These are phyloP conservation scores for Tillus elongatus DNA, from an alignment of 2,888 invertebrate species.

Conservation along the genomic window DNA sequence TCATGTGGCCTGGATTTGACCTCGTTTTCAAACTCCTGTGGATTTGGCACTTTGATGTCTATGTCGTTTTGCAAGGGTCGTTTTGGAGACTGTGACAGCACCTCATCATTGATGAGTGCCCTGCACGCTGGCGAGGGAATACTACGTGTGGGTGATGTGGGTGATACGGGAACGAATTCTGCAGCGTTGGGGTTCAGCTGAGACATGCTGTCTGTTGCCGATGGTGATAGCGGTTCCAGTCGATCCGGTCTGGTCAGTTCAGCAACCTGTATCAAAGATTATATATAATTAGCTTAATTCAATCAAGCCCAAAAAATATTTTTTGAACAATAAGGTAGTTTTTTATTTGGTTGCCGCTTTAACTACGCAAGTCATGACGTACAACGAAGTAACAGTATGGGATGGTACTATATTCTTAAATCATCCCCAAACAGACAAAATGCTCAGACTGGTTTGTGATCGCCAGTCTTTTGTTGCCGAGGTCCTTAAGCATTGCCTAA, in stretches of 20 bases:
- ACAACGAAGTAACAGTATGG: too few relatives aligned
- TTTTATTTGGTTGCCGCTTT: too few relatives aligned
- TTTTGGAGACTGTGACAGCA: slow-evolving; percentile 64
- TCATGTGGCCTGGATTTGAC: slow-evolving; percentile 56
- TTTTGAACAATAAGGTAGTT: too few relatives aligned
- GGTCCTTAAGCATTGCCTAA: too few relatives aligned
- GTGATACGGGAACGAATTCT: slow-evolving; percentile 68
- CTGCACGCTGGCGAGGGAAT: slow-evolving; percentile 41
- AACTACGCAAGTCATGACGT: too few relatives aligned
- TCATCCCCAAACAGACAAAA: too few relatives aligned
- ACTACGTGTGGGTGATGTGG: slow-evolving; percentile 46
- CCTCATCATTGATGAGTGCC: slow-evolving; percentile 31
- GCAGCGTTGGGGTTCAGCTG: slow-evolving; percentile 77
- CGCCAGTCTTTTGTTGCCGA: too few relatives aligned
- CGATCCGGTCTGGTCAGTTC: slow-evolving; percentile 24
- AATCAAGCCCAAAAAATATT: too few relatives aligned
- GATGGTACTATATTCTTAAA: too few relatives aligned
- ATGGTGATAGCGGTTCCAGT: too few relatives aligned
- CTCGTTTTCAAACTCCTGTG: slow-evolving; percentile 56
- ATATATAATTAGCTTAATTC: slow-evolving; percentile 5
- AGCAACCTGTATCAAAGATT: slow-evolving; percentile 27
- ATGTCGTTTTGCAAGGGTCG: slow-evolving; percentile 51
- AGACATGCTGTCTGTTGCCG: slow-evolving; percentile 62
- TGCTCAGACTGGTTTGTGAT: too few relatives aligned
- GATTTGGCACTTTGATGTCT: slow-evolving; percentile 50